These are phyloP conservation scores for Temnothorax nylanderi DNA, from an alignment of 1,140 invertebrate species.

Conservation along the genomic window DNA sequence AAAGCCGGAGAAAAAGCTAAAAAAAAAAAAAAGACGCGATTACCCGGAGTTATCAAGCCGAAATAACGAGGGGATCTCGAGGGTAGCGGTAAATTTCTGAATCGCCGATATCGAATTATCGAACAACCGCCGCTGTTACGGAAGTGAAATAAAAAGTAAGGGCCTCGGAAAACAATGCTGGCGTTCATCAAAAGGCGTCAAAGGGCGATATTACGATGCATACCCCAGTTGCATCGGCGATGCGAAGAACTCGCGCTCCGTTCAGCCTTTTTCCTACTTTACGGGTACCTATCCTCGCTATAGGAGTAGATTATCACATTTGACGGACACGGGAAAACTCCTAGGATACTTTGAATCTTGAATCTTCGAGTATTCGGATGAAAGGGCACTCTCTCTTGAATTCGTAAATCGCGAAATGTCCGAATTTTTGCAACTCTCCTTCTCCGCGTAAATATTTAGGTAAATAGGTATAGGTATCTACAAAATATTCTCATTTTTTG, in stretches of 20 bases:
- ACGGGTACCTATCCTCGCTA: too few relatives aligned
- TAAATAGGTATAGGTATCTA: background rate
- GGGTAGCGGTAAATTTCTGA: constrained; percentile 33
- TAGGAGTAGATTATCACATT: background rate
- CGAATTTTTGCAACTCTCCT: background rate
- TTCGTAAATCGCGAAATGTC: background rate
- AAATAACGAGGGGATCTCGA: constrained; percentile 17
- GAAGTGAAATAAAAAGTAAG: constrained; percentile 42
- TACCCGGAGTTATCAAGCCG: background rate
- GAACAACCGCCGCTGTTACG: background rate
- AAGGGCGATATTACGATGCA: background rate
- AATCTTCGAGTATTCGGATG: background rate
- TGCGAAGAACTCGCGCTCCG: background rate
- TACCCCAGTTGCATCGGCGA: too few relatives aligned
- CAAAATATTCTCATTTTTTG: background rate
- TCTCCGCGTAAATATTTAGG: too few relatives aligned
- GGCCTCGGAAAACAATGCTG: background rate
- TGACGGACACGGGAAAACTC: constrained; percentile 1
- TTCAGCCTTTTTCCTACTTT: background rate
- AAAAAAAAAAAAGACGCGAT: constrained; percentile 26
- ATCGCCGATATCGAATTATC: constrained; percentile 55
- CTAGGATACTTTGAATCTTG: background rate
- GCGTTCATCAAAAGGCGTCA: background rate
- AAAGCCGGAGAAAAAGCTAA: background rate
- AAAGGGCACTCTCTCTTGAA: background rate